Base-by-base conservation (phyloP, 2,797 vertebrate genomes). In the Alcedo quadribrachys region DNA sequence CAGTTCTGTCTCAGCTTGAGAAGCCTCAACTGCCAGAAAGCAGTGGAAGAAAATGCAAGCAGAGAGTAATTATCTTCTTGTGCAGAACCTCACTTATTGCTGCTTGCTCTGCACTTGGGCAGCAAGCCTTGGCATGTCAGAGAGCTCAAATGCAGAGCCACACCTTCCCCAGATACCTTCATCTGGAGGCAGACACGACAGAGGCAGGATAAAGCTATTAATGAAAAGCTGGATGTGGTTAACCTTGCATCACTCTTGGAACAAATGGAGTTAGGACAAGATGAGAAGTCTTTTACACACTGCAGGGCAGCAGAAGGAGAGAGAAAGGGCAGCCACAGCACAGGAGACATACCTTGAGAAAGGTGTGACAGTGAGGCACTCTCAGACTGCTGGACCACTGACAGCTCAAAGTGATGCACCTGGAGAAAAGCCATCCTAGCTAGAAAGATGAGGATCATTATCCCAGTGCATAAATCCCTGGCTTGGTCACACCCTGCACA, bases 151-250 rank as follows among this genome's bases (percentile, higher is more conserved):
- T n/a, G 22, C 62, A 81, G 67, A 75, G 37, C 32, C 28, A 19
- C 3, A 10, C 15, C 54, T n/a, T 63, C 22, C 46, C 7, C 57
- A 37, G 57, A 33, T 74, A 35, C 19, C 35, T 28, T 28, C 65
- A n/a, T 14, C 27, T 42, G 27, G 8, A 65, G 18, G 40, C 6
- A 54, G 27, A 61, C 0, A 0, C 20, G 27, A 80, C 19, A 50
- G 30, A 68, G 50, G 24, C 21, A 54, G 48, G 54, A 81, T 8
- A 54, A 43, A 78, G 25, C 11, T 75, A 50, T 30, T 70, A 48
- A 77, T 22, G n/a, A 48, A 37, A 77, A 89, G 61, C 42, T 69
- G 43, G 28, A 24, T 18, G 33, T 45, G 11, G 18, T 60, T 69
- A 57, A 37, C 27, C 21, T 73, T n/a, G 28, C 4, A 1, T 73